Evolutionary conservation across 2,888 invertebrate genomes (phyloP).

Genomic region (Drosophila trichaetosa): DNA sequence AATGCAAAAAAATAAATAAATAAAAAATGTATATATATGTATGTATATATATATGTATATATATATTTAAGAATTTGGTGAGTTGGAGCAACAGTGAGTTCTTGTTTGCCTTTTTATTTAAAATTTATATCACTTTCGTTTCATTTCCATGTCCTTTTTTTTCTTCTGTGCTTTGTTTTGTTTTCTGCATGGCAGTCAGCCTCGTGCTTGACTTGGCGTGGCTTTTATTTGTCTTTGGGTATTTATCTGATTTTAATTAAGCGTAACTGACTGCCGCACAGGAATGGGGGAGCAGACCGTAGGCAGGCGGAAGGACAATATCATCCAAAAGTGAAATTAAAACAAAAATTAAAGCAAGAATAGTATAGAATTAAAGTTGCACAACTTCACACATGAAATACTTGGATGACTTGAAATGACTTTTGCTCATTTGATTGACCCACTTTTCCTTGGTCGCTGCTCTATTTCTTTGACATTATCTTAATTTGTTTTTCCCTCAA

Average conservation of each 20-base stretch:
- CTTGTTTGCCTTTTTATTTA: constrained; percentile 38
- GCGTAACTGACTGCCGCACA: constrained; percentile 50
- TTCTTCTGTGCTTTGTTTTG: constrained; percentile 14
- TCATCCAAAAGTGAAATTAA: neutral
- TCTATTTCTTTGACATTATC: neutral
- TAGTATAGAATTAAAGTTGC: constrained; percentile 1
- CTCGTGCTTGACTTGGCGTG: constrained; percentile 50
- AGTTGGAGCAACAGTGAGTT: constrained; percentile 13
- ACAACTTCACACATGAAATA: constrained; percentile 6
- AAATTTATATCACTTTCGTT: constrained; percentile 43
- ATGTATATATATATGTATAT: neutral
- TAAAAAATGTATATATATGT: neutral
- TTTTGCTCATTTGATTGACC: constrained; percentile 19
- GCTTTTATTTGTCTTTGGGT: constrained; percentile 68
- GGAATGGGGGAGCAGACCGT: neutral
- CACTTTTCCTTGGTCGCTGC: constrained; percentile 7
- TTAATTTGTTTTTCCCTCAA: constrained; percentile 1
- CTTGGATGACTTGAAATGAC: neutral
- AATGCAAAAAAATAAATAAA: constrained; percentile 10
- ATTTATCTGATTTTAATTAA: constrained; percentile 74
- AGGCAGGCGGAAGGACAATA: neutral
- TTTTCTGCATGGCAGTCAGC: constrained; percentile 19
- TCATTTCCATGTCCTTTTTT: constrained; percentile 8
- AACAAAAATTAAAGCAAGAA: neutral
- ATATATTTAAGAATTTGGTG: constrained; percentile 1